Evolutionary conservation across 2,797 vertebrate species (phyloP).

Genomic region (Threskiornis aethiopicus): DNA sequence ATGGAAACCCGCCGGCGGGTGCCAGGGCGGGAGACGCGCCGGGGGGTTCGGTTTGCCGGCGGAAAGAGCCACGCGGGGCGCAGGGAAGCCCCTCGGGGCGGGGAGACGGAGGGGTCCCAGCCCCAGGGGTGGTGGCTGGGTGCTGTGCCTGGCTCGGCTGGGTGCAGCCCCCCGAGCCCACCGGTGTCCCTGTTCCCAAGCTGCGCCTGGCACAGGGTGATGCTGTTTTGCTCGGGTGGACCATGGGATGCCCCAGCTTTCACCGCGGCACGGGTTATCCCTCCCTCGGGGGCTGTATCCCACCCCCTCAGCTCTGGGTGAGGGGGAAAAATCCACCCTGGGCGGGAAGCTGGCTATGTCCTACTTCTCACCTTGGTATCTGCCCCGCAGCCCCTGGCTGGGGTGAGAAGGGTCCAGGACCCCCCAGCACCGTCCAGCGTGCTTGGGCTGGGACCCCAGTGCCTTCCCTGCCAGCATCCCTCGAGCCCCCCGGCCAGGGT

Average conservation of each 20-base stretch:
- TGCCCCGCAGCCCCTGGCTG: not conserved
- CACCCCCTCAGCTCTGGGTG: not conserved
- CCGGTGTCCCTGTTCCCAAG: not conserved
- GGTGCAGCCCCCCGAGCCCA: not conserved
- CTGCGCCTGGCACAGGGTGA: not conserved
- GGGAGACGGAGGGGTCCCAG: not conserved
- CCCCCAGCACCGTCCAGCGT: not conserved
- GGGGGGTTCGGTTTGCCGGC: not conserved
- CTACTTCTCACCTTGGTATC: not conserved
- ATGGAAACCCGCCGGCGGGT: not conserved
- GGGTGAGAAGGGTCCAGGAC: not conserved
- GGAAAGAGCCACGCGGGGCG: not conserved
- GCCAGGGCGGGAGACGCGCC: not conserved
- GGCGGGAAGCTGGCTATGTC: not conserved
- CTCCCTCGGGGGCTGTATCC: fast-evolving
- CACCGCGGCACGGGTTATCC: too few species aligned
- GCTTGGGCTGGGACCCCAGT: not conserved
- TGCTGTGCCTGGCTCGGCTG: not conserved
- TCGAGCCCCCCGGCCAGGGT: fast-evolving
- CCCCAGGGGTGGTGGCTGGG: not conserved
- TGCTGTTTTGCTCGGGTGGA: not conserved
- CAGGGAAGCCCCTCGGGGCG: not conserved
- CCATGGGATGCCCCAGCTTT: not conserved
- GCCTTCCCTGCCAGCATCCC: not conserved
- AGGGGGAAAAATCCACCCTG: not conserved